phyloP scores from a whole-genome alignment of 2,888 invertebrate genomes.

The Chalcosyrphus nemorum region DNA sequence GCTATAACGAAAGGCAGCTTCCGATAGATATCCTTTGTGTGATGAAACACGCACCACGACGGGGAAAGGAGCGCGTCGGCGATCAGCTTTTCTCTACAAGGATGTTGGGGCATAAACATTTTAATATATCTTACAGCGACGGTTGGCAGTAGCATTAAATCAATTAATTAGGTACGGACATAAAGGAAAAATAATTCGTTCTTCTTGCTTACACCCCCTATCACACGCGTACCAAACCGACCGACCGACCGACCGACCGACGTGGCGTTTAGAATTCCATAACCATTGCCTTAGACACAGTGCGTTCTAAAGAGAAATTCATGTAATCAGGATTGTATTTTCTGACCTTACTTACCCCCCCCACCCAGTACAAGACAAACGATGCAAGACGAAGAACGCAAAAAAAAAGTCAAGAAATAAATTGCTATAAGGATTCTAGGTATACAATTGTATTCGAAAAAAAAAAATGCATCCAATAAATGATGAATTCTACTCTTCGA shows the following conservation, averaged over 20 bases:
- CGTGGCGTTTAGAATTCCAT: not conserved
- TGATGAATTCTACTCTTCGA: not conserved
- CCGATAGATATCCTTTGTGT: not conserved
- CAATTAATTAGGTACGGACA: slow-evolving; percentile 39
- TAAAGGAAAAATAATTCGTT: slow-evolving; percentile 15
- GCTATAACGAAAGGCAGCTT: no score
- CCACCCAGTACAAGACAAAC: no score
- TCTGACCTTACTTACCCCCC: slow-evolving; percentile 8
- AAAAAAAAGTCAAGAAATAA: not conserved
- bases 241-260: no score
- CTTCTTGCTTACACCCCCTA: not conserved
- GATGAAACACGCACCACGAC: not conserved
- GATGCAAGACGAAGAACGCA: no score
- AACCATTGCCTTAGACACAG: slow-evolving; percentile 9
- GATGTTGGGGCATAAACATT: slow-evolving; percentile 45
- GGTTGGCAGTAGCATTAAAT: slow-evolving; percentile 47
- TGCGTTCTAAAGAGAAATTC: slow-evolving; percentile 17
- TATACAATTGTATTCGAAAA: not conserved
- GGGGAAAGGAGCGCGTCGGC: no score
- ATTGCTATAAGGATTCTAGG: not conserved
- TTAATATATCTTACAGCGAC: slow-evolving; percentile 33
- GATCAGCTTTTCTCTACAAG: not conserved
- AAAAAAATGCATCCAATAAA: slow-evolving; percentile 13
- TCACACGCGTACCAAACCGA: not conserved
- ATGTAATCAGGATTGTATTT: not conserved